A percentile compares a stretch with the other conserved stretches of the same genome.
Conservation (phyloP, 2,113 vertebrate genomes). For the Podocnemis expansa region DNA sequence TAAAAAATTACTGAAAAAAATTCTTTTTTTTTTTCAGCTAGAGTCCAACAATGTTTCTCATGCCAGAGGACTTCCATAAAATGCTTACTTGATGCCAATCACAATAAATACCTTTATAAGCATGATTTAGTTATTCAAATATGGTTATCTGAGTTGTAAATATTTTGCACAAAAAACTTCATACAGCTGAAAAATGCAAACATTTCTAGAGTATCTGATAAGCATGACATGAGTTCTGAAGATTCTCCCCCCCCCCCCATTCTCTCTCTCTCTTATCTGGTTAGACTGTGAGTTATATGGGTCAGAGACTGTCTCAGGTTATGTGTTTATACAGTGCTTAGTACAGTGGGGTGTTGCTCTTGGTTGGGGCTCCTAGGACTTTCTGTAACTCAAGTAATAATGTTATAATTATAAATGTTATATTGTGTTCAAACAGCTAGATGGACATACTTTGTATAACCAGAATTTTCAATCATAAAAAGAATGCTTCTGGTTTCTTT, state of each 20-base stretch:
- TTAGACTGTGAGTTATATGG: not conserved
- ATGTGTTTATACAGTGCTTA: not conserved
- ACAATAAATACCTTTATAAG: not conserved
- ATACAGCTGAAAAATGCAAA: not conserved
- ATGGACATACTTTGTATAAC: not conserved
- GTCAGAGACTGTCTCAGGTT: not conserved
- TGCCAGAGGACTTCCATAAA: not conserved
- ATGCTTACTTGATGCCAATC: not conserved
- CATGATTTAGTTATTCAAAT: not conserved
- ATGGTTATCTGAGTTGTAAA: not conserved
- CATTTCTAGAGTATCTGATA: not conserved
- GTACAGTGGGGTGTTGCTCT: not conserved
- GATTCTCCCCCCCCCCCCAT: not conserved
- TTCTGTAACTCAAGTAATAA: not conserved
- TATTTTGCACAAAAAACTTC: not conserved
- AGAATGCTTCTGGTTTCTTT: not conserved
- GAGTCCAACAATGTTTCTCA: not conserved
- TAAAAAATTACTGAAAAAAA: not conserved
- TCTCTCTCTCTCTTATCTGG: not conserved
- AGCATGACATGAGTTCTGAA: not conserved
- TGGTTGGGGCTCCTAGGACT: not conserved
- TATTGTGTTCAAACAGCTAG: not conserved
- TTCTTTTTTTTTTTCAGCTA: not conserved
- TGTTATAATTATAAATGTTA: not conserved
- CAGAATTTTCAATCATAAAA: not conserved